Evolutionary conservation across 2,113 vertebrate species (phyloP).

Genomic region (Eurypyga helias): DNA sequence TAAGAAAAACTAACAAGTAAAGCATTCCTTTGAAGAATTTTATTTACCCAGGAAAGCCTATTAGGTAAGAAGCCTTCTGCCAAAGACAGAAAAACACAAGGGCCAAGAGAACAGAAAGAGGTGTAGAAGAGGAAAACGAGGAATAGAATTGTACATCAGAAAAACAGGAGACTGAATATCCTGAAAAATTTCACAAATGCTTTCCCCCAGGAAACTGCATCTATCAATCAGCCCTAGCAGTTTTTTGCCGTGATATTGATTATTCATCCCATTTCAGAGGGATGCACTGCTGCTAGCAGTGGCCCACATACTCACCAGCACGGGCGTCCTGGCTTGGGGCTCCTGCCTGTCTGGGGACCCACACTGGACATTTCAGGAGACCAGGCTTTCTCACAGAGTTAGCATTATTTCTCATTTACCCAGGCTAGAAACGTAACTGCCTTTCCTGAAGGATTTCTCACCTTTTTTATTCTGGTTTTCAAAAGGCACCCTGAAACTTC

Average conservation of each 20-base stretch:
- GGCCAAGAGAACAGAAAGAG: background rate
- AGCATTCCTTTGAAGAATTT: background rate
- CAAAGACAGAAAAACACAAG: background rate
- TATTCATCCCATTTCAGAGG: background rate
- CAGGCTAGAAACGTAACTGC: background rate
- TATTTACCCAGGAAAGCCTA: background rate
- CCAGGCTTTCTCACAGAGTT: background rate
- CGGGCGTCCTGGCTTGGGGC: background rate
- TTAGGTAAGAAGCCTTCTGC: background rate
- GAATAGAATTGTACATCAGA: fast-evolving
- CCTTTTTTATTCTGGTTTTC: background rate
- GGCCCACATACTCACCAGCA: background rate
- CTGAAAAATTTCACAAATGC: background rate
- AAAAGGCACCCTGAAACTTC: background rate
- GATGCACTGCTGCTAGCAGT: background rate
- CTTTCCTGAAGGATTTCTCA: background rate
- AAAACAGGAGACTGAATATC: background rate
- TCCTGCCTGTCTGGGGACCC: background rate
- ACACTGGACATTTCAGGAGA: background rate
- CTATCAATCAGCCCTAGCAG: background rate
- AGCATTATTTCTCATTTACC: background rate
- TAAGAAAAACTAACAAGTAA: background rate
- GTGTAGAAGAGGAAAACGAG: background rate
- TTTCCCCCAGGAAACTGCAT: background rate
- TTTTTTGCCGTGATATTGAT: background rate